Conservation (phyloP, 2,113 vertebrate species). For the Nymphicus hollandicus region DNA sequence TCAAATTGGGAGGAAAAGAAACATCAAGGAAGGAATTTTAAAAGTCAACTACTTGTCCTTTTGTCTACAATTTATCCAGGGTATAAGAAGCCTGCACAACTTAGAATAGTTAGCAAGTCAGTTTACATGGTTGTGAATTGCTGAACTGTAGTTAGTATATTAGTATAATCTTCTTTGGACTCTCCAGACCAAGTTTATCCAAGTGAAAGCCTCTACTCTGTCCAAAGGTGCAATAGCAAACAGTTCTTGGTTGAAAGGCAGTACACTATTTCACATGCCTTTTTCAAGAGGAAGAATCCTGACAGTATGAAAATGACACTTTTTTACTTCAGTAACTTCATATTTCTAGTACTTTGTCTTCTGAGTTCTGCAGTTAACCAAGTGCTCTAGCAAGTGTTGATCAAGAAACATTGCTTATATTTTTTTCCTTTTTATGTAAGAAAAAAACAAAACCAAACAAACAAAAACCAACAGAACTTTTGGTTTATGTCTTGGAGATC, state of each 20-base stretch:
- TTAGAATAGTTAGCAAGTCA: neutral
- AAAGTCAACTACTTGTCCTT: neutral
- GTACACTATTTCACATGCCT: neutral
- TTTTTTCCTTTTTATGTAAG: neutral
- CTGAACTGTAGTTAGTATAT: neutral
- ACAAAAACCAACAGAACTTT: neutral
- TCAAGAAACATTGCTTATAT: neutral
- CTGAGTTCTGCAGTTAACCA: neutral
- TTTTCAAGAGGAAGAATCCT: neutral
- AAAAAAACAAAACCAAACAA: neutral
- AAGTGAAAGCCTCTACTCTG: neutral
- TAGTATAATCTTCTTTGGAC: neutral
- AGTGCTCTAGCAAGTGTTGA: neutral
- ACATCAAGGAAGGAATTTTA: neutral
- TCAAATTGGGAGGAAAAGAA: neutral
- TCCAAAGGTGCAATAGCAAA: neutral
- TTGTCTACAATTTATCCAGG: neutral
- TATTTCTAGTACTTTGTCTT: neutral
- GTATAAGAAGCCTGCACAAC: neutral
- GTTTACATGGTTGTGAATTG: neutral
- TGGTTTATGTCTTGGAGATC: neutral
- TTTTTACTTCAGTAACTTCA: neutral
- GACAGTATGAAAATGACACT: neutral
- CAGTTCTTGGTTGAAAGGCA: neutral
- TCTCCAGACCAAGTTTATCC: neutral